Percentiles rank a stretch among this genome's conserved stretches.
Evolutionary conservation across 2,797 vertebrate species (phyloP).

Genomic region (Craterocephalus amniculus): DNA sequence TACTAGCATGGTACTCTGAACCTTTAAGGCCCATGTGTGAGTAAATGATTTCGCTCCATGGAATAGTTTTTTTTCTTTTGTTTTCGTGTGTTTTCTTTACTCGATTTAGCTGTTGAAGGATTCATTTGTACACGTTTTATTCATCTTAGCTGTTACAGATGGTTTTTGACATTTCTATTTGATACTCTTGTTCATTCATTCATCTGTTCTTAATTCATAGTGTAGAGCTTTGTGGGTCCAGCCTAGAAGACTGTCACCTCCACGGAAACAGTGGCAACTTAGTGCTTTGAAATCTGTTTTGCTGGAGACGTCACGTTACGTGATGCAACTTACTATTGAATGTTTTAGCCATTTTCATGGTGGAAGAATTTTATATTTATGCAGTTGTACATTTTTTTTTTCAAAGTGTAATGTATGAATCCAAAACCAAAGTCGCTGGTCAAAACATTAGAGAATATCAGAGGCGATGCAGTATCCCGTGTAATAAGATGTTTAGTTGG

Average conservation of each 20-base stretch:
- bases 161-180: slow-evolving; percentile 83
- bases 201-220: slow-evolving; percentile 84
- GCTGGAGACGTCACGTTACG: slow-evolving; percentile 92
- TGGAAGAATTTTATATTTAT: slow-evolving; percentile 99
- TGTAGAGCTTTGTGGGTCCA: slow-evolving; percentile 85
- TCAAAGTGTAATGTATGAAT: slow-evolving; percentile 98
- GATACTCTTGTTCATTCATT: slow-evolving; percentile 71
- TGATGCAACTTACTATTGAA: slow-evolving; percentile 98
- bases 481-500: slow-evolving; percentile 92
- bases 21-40: slow-evolving; percentile 84
- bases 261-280: slow-evolving; percentile 84
- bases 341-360: slow-evolving; percentile 99
- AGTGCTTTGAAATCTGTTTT: slow-evolving; percentile 88
- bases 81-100: slow-evolving; percentile 62
- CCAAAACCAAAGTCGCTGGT: slow-evolving; percentile 99
- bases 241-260: slow-evolving; percentile 81
- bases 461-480: slow-evolving; percentile 96
- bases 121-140: slow-evolving; percentile 81
- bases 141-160: slow-evolving; percentile 81
- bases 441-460: slow-evolving; percentile 92
- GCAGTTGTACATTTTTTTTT: slow-evolving; percentile 99
- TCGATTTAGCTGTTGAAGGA: slow-evolving; percentile 80
- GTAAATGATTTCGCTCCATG: slow-evolving; percentile 91
- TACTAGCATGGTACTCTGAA: slow-evolving; percentile 94
- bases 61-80: slow-evolving; percentile 47